Percentiles rank a stretch among this genome's conserved stretches.
phyloP scores from a whole-genome alignment of 2,113 vertebrate species.

The Hippocampus zosterae region DNA sequence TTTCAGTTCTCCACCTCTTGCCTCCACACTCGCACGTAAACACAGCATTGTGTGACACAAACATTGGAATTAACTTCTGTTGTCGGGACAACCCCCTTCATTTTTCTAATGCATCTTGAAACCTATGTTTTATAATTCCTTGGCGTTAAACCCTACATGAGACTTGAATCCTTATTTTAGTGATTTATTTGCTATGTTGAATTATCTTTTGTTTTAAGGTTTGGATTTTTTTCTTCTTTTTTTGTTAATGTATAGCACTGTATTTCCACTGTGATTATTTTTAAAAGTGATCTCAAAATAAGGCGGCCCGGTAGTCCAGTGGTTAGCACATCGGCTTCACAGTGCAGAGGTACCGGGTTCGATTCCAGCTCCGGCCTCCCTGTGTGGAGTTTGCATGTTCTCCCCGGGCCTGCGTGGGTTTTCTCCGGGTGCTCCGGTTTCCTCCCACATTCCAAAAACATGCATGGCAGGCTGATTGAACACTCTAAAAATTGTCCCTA shows the following conservation, averaged over 20 bases:
- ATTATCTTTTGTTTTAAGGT: not conserved
- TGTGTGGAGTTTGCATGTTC: too few relatives aligned
- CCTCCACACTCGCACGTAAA: too few relatives aligned
- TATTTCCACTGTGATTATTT: not conserved
- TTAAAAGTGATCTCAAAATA: not conserved
- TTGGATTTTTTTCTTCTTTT: not conserved
- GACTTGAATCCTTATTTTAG: not conserved
- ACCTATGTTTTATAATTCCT: not conserved
- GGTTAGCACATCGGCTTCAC: too few relatives aligned
- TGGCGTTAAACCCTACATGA: not conserved
- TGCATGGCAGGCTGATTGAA: too few relatives aligned
- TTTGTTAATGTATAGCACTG: not conserved
- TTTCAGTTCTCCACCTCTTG: too few relatives aligned
- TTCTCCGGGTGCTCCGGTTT: too few relatives aligned
- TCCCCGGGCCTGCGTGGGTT: too few relatives aligned
- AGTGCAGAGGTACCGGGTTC: too few relatives aligned
- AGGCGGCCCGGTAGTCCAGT: too few relatives aligned
- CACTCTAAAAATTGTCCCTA: too few relatives aligned
- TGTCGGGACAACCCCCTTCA: not conserved
- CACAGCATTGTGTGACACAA: not conserved
- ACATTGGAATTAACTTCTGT: not conserved
- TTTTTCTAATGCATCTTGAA: not conserved
- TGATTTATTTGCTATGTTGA: not conserved
- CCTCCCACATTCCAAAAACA: too few relatives aligned
- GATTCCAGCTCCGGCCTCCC: too few relatives aligned